These are phyloP conservation scores for Epinotia demarniana DNA, from an alignment of 2,888 invertebrate genomes.

Conservation along the genomic window DNA sequence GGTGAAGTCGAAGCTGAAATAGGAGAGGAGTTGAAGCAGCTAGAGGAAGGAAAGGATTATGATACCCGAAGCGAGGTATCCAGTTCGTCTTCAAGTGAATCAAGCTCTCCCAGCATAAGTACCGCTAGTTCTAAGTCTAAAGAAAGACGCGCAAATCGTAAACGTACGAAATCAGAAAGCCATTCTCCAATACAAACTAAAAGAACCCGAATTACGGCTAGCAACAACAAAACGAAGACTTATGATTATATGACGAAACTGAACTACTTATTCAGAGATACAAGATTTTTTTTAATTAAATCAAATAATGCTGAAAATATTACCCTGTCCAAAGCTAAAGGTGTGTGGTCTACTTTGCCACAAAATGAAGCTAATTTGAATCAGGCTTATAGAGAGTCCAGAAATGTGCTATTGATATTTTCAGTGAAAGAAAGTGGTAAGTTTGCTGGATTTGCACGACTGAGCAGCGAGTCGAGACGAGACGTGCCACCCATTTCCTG, in stretches of 20 bases:
- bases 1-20: constrained; percentile 89
- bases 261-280: constrained; percentile 97
- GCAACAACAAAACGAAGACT: constrained; percentile 84
- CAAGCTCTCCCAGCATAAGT: constrained; percentile 91
- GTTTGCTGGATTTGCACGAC: constrained; percentile 96
- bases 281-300: constrained; percentile 98
- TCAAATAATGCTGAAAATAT: constrained; percentile 99
- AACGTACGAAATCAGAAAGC: constrained; percentile 79
- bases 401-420: constrained; percentile 97
- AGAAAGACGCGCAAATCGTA: constrained; percentile 83
- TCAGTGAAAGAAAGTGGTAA: constrained; percentile 99
- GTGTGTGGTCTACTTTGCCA: constrained; percentile 99
- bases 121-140: constrained; percentile 89
- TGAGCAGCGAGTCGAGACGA: constrained; percentile 94
- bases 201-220: constrained; percentile 67
- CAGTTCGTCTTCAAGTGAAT: constrained; percentile 89
- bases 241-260: constrained; percentile 95
- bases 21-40: constrained; percentile 91
- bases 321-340: constrained; percentile 96
- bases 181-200: constrained; percentile 73
- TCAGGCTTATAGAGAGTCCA: constrained; percentile 95
- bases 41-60: constrained; percentile 89
- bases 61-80: constrained; percentile 96
- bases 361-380: constrained; percentile 98
- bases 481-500: constrained; percentile 96